phyloP scores from a whole-genome alignment of 92 coral and sea anemone species.

The Virgularia gustaviana region DNA sequence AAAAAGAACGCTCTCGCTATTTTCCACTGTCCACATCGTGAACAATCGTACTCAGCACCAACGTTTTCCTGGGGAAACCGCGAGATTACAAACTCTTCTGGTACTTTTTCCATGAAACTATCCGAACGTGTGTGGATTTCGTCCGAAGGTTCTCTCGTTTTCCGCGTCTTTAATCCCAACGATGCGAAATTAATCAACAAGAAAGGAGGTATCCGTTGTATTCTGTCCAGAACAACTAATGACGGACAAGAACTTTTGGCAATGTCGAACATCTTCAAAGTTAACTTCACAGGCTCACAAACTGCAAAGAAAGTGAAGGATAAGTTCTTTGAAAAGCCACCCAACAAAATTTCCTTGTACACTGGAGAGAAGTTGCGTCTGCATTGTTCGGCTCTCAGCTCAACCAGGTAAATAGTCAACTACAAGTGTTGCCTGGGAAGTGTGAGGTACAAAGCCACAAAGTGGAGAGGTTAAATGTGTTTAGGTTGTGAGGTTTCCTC shows the following conservation, averaged over 20 bases:
- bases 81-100: background rate
- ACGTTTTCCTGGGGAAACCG: constrained; percentile 15
- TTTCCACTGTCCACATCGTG: background rate
- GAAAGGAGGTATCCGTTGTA: constrained; percentile 24
- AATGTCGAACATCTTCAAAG: background rate
- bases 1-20: background rate
- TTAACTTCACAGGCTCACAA: background rate
- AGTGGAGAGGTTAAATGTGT: too few relatives aligned
- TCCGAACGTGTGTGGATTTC: constrained; percentile 11
- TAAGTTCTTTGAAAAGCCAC: background rate
- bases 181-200: constrained; percentile 1
- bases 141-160: background rate
- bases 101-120: background rate
- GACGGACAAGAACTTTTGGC: background rate
- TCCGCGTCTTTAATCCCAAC: background rate
- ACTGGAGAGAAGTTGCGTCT: background rate
- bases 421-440: too few relatives aligned
- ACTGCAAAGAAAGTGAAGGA: background rate
- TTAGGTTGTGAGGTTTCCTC: too few relatives aligned
- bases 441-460: too few relatives aligned
- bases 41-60: background rate
- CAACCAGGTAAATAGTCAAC: constrained; percentile 2
- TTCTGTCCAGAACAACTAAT: background rate
- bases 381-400: constrained; percentile 5
- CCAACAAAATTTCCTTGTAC: background rate